Evolutionary conservation across 1,140 invertebrate species (phyloP), one percentile per base, ranked within the genome.

Genomic region (Drosophila busckii): DNA sequence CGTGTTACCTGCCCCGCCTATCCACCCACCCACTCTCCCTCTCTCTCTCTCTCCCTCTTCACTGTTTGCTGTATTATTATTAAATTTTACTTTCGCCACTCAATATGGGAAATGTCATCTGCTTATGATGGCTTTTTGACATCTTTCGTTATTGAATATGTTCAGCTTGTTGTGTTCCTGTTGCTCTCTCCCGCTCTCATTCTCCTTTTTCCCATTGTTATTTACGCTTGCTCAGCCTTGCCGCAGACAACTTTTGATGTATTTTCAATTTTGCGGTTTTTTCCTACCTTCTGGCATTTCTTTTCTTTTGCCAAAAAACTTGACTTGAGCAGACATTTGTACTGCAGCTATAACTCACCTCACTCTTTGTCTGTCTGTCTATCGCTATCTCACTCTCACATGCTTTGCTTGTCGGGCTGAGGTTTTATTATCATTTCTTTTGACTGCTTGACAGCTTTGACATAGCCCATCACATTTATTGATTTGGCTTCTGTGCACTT

Each of bases 61-160:
- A 17, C 10, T 23, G 56, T 60, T 44, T 40, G 53, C 19, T 32
- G 69, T 62, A 75, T 69, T 83, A 82, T 82, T 82, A 82, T 82
- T 82, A 83, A 82, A 82, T 82, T 82, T 83, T 82, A 83, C 75
- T 82, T 82, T 82, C 75, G 76, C 75, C 75, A 83, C 76, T 82
- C 75, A 83, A 82, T 82, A 82, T 82, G 75, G 75, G 75, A 82
- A 82, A 82, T 82, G 75, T 83, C 75, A 82, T 82, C 75, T 82
- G 75, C 83, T 82, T 83, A 82, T 82, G 75, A 82, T 82, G 75
- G 69, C 70, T 83, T 82, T 82, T 83, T 82, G 75, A 82, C 75
- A 82, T 82, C 70, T 75, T 70, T 83, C 76, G 75, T 82, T 82
- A 82, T 82, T 83, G 65, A 83, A 82, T 75, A 82, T 70, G 76